Evolutionary conservation across 2,113 vertebrate genomes (phyloP).

Genomic region (Nycticryphes semicollaris): DNA sequence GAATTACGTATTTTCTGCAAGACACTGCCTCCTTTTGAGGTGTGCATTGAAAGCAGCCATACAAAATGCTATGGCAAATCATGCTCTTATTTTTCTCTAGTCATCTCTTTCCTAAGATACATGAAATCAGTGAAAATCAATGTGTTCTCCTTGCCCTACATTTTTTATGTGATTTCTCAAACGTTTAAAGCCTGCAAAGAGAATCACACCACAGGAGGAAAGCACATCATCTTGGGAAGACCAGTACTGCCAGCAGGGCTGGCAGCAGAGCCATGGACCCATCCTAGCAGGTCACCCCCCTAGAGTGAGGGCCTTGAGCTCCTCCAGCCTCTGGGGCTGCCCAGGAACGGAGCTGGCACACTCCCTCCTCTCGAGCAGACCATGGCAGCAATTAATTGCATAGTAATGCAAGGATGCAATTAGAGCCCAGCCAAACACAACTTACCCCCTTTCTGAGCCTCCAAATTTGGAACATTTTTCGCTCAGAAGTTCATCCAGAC

Average conservation of each 20-base stretch:
- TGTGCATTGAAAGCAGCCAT: not conserved
- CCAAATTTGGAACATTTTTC: slow-evolving; percentile 29
- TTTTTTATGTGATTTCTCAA: not conserved
- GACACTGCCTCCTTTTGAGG: slow-evolving; percentile 30
- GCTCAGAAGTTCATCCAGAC: not conserved
- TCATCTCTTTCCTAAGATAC: not conserved
- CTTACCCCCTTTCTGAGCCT: not conserved
- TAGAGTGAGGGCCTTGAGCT: not conserved
- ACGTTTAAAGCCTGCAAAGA: slow-evolving; percentile 9
- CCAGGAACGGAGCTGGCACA: slow-evolving; percentile 3
- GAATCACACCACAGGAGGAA: not conserved
- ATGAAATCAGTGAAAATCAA: not conserved
- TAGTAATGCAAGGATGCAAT: slow-evolving; percentile 53
- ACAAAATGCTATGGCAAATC: slow-evolving; percentile 2
- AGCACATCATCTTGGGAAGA: not conserved
- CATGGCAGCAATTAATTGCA: slow-evolving; percentile 57
- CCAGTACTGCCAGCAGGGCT: not conserved
- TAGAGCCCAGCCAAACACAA: slow-evolving; percentile 37
- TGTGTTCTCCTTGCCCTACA: not conserved
- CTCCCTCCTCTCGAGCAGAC: not conserved
- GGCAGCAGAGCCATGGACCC: not conserved
- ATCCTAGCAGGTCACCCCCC: slow-evolving; percentile 2
- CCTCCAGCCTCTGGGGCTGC: slow-evolving; percentile 15
- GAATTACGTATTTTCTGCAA: slow-evolving; percentile 2
- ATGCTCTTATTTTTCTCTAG: not conserved